phyloP scores from a whole-genome alignment of 2,888 invertebrate genomes.

The Tortrix viridana region DNA sequence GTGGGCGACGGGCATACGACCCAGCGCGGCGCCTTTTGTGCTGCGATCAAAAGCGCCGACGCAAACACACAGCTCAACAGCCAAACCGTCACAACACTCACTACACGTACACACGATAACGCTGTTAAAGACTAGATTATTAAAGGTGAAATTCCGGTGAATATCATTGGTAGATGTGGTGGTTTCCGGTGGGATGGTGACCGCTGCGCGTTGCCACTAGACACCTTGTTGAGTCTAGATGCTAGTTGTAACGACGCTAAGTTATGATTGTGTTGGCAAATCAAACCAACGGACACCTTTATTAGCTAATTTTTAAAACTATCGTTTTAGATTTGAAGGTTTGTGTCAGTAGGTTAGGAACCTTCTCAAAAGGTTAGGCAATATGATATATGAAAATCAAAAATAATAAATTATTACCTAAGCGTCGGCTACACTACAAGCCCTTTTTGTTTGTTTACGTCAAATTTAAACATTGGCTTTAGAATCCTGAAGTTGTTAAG shows the following conservation, averaged over 20 bases:
- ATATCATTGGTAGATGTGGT: conserved; percentile 31
- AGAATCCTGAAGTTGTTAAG: no score
- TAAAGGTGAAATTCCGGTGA: conserved; percentile 11
- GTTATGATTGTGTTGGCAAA: conserved; percentile 56
- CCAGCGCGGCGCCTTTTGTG: conserved; percentile 78
- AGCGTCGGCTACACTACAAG: no score
- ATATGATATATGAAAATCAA: no score
- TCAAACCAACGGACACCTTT: conserved; percentile 41
- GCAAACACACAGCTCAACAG: conserved; percentile 58
- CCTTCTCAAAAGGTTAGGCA: no score
- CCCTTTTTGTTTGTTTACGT: no score
- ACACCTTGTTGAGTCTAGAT: conserved; percentile 78
- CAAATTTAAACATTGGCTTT: no score
- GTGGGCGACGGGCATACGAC: conserved; percentile 77
- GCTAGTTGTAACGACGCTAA: conserved; percentile 60
- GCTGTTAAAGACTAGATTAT: conserved; percentile 37
- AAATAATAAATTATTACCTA: no score
- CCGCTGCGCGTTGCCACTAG: conserved; percentile 60
- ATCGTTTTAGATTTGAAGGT: neutral
- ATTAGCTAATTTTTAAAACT: conserved; percentile 4
- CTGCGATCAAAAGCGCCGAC: conserved; percentile 76
- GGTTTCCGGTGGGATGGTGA: conserved; percentile 42
- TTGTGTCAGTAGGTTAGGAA: no score
- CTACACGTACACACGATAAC: conserved; percentile 22
- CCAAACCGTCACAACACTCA: conserved; percentile 43